Percentiles rank a stretch among this genome's conserved stretches.
These are phyloP conservation scores for Doris montereyensis DNA, from an alignment of 2,888 invertebrate species.

Conservation along the genomic window DNA sequence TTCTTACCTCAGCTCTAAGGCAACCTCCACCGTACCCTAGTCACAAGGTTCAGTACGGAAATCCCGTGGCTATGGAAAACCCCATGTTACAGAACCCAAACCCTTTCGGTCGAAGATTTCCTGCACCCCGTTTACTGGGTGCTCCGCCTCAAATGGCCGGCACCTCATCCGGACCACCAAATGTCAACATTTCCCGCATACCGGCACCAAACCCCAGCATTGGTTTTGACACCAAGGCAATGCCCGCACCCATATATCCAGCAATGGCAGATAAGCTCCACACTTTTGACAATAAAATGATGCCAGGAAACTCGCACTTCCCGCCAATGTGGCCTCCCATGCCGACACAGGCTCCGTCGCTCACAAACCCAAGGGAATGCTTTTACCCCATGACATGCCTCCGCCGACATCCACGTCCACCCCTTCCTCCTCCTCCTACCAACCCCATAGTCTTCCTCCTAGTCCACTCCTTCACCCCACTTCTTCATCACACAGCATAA, in stretches of 20 bases:
- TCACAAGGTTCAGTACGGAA: too few species aligned
- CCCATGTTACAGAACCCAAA: neutral
- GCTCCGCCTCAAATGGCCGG: too few species aligned
- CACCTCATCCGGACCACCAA: constrained; percentile 17
- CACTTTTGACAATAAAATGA: too few species aligned
- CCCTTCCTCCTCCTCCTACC: constrained; percentile 21
- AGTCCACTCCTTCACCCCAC: neutral
- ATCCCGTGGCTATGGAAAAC: constrained; percentile 13
- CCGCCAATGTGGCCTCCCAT: constrained; percentile 29
- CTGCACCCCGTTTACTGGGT: neutral
- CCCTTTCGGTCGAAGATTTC: constrained; percentile 29
- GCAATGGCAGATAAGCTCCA: constrained; percentile 14
- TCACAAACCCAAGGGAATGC: too few species aligned
- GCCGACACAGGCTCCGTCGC: constrained; percentile 31
- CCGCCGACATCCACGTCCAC: neutral
- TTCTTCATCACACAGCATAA: neutral
- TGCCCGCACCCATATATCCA: neutral
- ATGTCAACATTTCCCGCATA: too few species aligned
- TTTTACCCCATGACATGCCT: too few species aligned
- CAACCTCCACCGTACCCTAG: too few species aligned
- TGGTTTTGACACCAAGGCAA: constrained; percentile 2
- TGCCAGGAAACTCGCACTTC: too few species aligned
- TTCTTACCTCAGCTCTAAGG: neutral
- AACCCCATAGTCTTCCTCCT: constrained; percentile 31
- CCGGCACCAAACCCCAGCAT: constrained; percentile 8